Conservation (phyloP, 2,113 vertebrate genomes). For the Ovis canadensis region DNA sequence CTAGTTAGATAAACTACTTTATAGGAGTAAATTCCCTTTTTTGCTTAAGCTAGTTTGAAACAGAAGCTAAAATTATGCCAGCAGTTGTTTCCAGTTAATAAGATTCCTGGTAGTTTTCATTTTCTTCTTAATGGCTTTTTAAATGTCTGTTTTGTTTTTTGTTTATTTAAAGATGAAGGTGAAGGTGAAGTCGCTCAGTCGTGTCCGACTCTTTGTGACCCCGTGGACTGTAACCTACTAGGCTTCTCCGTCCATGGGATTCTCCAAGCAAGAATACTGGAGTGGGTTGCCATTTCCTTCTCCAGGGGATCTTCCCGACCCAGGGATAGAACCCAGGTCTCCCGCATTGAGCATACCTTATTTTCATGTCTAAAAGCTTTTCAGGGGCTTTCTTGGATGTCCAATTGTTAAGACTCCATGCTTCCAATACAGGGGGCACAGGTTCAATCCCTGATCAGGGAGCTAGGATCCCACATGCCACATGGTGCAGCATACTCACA, state of each 20-base stretch:
- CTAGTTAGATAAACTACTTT: background rate
- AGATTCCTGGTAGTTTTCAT: background rate
- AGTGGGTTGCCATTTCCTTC: no score
- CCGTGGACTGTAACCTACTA: no score
- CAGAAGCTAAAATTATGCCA: background rate
- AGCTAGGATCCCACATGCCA: background rate
- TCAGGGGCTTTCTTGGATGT: background rate
- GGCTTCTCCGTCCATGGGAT: no score
- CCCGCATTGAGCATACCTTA: background rate
- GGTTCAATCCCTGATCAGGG: background rate
- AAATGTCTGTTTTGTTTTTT: background rate
- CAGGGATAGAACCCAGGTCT: no score
- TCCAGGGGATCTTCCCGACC: no score
- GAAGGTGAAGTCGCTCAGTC: no score
- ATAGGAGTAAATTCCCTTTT: background rate
- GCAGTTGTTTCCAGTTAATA: background rate
- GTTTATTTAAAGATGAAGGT: background rate
- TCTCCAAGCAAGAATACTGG: no score
- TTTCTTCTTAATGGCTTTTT: background rate
- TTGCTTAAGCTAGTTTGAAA: background rate
- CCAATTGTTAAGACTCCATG: background rate
- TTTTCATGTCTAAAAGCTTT: background rate
- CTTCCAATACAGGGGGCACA: background rate
- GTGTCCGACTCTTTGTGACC: no score
- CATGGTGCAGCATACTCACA: background rate